Base-by-base conservation (phyloP, 2,113 vertebrate genomes). In the Thunnus maccoyii region DNA sequence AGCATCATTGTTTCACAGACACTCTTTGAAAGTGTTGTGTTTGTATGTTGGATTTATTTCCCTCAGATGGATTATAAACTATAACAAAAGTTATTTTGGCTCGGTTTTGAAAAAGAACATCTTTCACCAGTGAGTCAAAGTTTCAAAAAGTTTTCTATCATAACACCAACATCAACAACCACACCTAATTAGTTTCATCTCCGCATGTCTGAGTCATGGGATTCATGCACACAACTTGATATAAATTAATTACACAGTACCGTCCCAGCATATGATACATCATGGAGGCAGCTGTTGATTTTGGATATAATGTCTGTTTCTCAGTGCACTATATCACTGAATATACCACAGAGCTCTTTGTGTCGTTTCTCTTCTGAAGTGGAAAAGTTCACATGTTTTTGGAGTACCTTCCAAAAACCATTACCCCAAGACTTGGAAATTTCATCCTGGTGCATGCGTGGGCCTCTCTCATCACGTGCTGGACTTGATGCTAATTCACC, bases 361-460 rank as follows among this genome's bases (percentile, higher is more conserved):
- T 20, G 7, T 75, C 64, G 51, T 73, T 79, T 41, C 75, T 77
- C 72, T 57, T 32, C 77, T 55, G 1, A 20, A 30, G 78, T 66
- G 72, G 61, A 85, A 82, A 82, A 74, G 62, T 78, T 85, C 79
- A 87, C 20, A 14, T 68, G 62, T 47, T 69, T 82, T 69, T 3
- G 0, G 46, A 68, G 17, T 27, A 4, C 18, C 17, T 73, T 71
- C 20, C 44, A 69, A 63, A 70, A 83, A 66, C 51, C 2, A 72
- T 66, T 46, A 80, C 51, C 25, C 36, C 50, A 20, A 1, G 22
- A 57, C n/a, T 22, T 32, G 54, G 27, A 17, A 69, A 70, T 62
- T 6, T 62, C 11, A 67, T 22, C 58, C 57, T 7, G 47, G 46
- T 11, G 14, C 2, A 52, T 32, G 32, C 11, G 15, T 22, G 44